Base-by-base conservation (phyloP, 2,113 vertebrate species). In the Pithys albifrons region DNA sequence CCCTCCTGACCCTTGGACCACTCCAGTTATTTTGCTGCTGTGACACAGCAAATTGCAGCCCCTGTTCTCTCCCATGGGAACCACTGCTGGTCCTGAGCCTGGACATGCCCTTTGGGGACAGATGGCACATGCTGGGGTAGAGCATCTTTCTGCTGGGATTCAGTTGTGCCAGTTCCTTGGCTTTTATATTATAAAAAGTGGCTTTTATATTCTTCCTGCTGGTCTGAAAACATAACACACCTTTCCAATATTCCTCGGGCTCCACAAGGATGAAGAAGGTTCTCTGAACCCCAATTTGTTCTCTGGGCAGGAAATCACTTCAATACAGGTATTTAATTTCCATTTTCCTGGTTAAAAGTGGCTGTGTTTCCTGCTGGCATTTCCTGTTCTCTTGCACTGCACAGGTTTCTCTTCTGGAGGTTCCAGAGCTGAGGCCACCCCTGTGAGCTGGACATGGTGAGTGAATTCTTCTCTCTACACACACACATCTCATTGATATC, bases 391-490 rank as follows among this genome's bases (percentile, higher is more conserved):
- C 25, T 22, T 22, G 45, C 29, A 3, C 10, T 0, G 1, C 15
- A 3, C 17, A 58, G 46, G 17, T 54, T 78, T 70, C 41, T 66
- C 33, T 58, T 33, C 73, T 37, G 45, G 67, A 48, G 80, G 33
- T 61, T 27, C 33, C 9, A 33, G 78, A 67, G 13, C 3, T 2
- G 37, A 37, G n/a, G 5, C 55, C 48, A 51, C 4, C 43, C 43
- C 2, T 1, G 19, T 0, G 2, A 28, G n/a, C 31, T 15, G 57
- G 74, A 28, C 28, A 9, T 0, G 0, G 39, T 28, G 39, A 43
- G n/a, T 33, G 70, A 67, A 57, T 37, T 24, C 3, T 2, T 14
- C 80, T 14, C 80, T 18, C 28, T 0, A 39, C 57, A 45, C 43
- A 19, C 12, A 20, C 3, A 0, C 0, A 3, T 22, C 35, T 80